Evolutionary conservation across 2,888 invertebrate species (phyloP).

Genomic region (Drosophila subsilvestris): DNA sequence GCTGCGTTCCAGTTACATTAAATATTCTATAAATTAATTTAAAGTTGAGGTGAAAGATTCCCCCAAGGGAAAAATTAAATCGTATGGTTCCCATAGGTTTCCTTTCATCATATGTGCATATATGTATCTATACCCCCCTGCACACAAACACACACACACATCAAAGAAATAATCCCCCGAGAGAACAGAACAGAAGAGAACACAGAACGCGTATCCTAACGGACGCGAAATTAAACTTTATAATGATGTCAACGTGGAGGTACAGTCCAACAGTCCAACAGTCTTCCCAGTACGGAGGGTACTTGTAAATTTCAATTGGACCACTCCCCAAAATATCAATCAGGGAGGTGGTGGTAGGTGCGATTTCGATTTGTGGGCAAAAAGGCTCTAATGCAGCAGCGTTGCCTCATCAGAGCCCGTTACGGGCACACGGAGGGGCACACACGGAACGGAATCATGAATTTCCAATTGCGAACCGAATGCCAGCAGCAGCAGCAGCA

Average conservation of each 20-base stretch:
- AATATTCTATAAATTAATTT: not conserved
- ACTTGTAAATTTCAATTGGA: constrained; percentile 19
- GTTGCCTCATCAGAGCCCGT: constrained; percentile 34
- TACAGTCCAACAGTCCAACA: not conserved
- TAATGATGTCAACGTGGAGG: constrained; percentile 11
- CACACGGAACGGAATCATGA: constrained; percentile 44
- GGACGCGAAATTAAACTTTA: constrained; percentile 26
- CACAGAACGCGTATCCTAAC: constrained; percentile 5
- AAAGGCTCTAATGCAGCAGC: constrained; percentile 29
- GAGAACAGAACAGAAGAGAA: not conserved
- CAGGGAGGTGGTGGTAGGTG: constrained; percentile 13
- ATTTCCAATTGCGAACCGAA: constrained; percentile 58
- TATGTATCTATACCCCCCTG: too few relatives aligned
- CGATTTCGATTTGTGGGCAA: constrained; percentile 14
- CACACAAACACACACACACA: not conserved
- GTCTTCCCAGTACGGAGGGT: not conserved
- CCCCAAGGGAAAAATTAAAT: not conserved
- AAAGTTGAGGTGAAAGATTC: not conserved
- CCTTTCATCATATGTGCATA: not conserved
- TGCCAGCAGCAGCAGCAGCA: constrained; percentile 5
- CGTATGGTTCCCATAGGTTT: not conserved
- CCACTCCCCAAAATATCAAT: constrained; percentile 19
- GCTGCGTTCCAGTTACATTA: not conserved
- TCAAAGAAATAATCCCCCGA: not conserved
- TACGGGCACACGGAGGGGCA: constrained; percentile 33